Percentiles rank a stretch among this genome's conserved stretches.
Evolutionary conservation across 2,113 vertebrate species (phyloP).

Genomic region (Greenwoodochromis staneri): DNA sequence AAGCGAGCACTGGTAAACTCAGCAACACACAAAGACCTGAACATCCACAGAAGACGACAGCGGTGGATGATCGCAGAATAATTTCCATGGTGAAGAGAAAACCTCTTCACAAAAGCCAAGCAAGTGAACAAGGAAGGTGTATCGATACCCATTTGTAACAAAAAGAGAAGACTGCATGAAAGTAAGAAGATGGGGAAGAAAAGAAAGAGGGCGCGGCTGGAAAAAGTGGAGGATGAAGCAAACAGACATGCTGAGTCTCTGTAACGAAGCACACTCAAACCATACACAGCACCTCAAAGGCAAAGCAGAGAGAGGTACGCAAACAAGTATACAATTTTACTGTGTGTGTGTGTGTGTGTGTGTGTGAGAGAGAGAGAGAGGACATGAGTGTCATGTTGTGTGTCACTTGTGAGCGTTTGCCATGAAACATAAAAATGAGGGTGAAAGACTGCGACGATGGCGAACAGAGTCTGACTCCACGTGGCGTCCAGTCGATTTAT

Average conservation of each 20-base stretch:
- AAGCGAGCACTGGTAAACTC: neutral
- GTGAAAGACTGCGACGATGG: neutral
- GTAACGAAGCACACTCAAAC: neutral
- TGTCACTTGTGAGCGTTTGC: neutral
- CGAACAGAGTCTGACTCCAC: neutral
- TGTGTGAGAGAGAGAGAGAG: neutral
- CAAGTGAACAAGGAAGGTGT: neutral
- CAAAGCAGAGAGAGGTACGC: neutral
- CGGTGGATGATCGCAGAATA: neutral
- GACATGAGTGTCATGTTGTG: neutral
- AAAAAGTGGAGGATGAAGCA: neutral
- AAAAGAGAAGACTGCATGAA: neutral
- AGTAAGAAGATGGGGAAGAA: neutral
- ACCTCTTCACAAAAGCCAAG: neutral
- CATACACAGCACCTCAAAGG: neutral
- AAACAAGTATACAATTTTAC: too few species aligned
- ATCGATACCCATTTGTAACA: neutral
- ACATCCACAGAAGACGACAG: fast-evolving
- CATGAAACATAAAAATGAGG: neutral
- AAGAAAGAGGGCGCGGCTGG: neutral
- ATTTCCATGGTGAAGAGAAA: neutral
- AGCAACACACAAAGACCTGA: neutral
- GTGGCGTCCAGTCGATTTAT: neutral
- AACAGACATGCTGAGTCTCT: neutral
- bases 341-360: neutral